Evolutionary conservation across 2,888 invertebrate genomes (phyloP).

Genomic region (Schrankia costaestrigalis): DNA sequence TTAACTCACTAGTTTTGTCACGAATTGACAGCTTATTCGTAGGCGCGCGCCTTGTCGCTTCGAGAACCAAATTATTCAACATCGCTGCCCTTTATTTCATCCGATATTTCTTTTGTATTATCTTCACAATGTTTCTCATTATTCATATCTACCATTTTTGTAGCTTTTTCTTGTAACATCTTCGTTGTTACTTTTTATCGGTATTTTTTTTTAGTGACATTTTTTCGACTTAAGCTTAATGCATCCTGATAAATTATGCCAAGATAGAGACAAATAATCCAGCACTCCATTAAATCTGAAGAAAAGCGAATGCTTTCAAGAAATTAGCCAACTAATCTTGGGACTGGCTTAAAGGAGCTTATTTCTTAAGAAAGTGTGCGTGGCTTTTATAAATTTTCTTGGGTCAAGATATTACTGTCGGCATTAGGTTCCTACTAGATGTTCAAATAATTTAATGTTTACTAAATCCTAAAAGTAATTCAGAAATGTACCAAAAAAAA

Average conservation of each 20-base stretch:
- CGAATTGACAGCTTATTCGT: constrained; percentile 11
- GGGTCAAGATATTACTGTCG: too few species aligned
- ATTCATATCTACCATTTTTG: constrained; percentile 56
- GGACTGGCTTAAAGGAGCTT: constrained; percentile 51
- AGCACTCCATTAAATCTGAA: constrained; percentile 67
- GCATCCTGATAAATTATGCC: constrained; percentile 64
- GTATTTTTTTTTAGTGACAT: constrained; percentile 49
- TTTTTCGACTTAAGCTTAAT: constrained; percentile 48
- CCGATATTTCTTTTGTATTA: constrained; percentile 47
- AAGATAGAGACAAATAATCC: constrained; percentile 53
- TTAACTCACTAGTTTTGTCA: too few species aligned
- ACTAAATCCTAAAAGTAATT: too few species aligned
- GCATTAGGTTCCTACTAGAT: too few species aligned
- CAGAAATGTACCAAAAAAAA: background rate
- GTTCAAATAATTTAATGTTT: background rate
- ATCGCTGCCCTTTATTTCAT: constrained; percentile 48
- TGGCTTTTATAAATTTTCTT: constrained; percentile 44
- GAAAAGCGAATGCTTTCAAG: constrained; percentile 69
- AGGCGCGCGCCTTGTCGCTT: constrained; percentile 14
- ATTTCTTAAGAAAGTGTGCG: constrained; percentile 33
- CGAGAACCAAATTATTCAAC: constrained; percentile 36
- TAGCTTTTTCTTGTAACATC: constrained; percentile 39
- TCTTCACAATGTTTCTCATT: constrained; percentile 57
- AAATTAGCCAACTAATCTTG: constrained; percentile 68
- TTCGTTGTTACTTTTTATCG: constrained; percentile 51